A percentile compares a stretch with the other conserved stretches of the same genome.
These are phyloP conservation scores for Pipistrellus nathusii DNA, from an alignment of 2,797 vertebrate genomes.

Conservation along the genomic window DNA sequence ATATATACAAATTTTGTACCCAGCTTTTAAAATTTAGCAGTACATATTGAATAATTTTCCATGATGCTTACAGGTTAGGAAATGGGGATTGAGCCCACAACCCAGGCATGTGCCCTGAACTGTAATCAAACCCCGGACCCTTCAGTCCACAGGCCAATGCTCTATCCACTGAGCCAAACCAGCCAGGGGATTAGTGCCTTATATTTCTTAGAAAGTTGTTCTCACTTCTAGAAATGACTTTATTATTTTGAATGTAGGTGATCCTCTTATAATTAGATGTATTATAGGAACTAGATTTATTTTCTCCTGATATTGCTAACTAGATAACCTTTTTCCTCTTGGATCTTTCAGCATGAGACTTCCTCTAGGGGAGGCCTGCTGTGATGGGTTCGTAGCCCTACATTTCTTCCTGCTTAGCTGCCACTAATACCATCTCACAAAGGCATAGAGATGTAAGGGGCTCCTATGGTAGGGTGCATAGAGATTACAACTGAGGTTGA, in stretches of 20 bases:
- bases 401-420: background rate
- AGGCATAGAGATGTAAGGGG: background rate
- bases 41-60: background rate
- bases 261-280: background rate
- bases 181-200: background rate
- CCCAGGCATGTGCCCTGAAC: too few relatives aligned
- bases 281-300: background rate
- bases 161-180: too few relatives aligned
- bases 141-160: too few relatives aligned
- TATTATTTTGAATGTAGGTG: background rate
- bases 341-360: background rate
- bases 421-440: background rate
- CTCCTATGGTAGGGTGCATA: background rate
- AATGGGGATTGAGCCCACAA: too few relatives aligned
- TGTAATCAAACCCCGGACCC: too few relatives aligned
- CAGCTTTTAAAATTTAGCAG: slow-evolving; percentile 19
- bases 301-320: slow-evolving; percentile 15
- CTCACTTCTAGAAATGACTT: background rate
- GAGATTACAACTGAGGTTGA: background rate
- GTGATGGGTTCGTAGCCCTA: background rate
- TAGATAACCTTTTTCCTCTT: background rate
- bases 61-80: background rate
- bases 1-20: slow-evolving; percentile 19
- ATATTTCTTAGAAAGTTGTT: slow-evolving; percentile 30
- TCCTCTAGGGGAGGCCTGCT: background rate